Base-by-base conservation (phyloP, 2,113 vertebrate genomes). In the Thunnus thynnus region DNA sequence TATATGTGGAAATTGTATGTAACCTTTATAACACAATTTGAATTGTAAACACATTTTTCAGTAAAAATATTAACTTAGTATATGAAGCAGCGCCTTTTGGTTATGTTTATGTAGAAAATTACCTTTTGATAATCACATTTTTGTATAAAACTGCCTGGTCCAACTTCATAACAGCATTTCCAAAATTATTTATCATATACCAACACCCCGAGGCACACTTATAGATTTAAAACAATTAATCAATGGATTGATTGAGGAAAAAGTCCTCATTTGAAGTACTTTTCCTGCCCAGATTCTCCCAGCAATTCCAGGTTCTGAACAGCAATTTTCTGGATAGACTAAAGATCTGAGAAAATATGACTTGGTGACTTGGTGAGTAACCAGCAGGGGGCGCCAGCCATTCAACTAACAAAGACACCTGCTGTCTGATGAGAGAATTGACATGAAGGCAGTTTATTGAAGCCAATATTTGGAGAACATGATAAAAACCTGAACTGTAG, bases 321-420 rank as follows among this genome's bases (percentile, higher is more conserved):
- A 16, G 18, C 4, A 52, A 46, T 11, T 55, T 14, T 20, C 7
- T n/a, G n/a, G n/a, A 54, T 5, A 10, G 1, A 13, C 20, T 13
- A 14, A 14, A 22, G 8, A 10, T 57, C 20, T 36, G 27, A 46
- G 0, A n/a, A 2, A 72, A 2, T 2, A 0, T 18, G 18, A 32
- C 22, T 22, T 22, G 22, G 22, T 50, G 9, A 62, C 86, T 10
- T 10, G 1, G 13, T 0, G 17, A 57, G 2, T 36, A 14, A 73
- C 51, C 90, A 86, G 69, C 51, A 89, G 90, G 54, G 75, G 87
- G 90, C 72, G 51, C 25, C 30, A 68, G 22, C 4, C 54, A 32
- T 22, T 47, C 12, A 20, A 22, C 32, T 36, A 61, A 77, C 17
- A 52, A 27, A 58, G 4, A 5, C 6, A 22, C 7, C 10, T 64